Conservation (phyloP, 2,113 vertebrate species). For the Triplophysa siluroides region DNA sequence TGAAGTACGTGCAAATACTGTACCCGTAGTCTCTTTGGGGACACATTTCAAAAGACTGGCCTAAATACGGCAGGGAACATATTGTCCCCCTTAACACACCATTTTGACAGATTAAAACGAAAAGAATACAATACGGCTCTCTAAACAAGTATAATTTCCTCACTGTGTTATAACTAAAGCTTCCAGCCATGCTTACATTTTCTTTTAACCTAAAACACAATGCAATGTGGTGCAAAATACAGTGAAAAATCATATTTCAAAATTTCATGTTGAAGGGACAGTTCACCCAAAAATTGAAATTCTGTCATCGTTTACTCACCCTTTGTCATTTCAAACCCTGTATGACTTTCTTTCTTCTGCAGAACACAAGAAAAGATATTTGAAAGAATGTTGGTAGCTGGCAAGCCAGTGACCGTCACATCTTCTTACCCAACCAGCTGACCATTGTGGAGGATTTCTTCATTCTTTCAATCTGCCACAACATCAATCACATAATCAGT, state of each 20-base stretch:
- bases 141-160: not conserved
- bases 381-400: too few relatives aligned
- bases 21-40: constrained; percentile 5
- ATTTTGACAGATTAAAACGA: constrained; percentile 11
- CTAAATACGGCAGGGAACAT: constrained; percentile 2
- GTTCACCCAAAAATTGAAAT: too few relatives aligned
- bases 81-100: not conserved
- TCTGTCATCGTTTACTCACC: too few relatives aligned
- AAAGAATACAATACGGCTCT: not conserved
- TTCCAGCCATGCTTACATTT: too few relatives aligned
- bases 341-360: too few relatives aligned
- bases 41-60: constrained; percentile 30
- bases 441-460: not conserved
- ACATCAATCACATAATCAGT: too few relatives aligned
- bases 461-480: too few relatives aligned
- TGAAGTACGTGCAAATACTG: constrained; percentile 14
- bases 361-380: too few relatives aligned
- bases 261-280: not conserved
- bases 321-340: too few relatives aligned
- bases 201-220: too few relatives aligned
- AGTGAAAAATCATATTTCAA: too few relatives aligned
- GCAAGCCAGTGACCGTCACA: not conserved
- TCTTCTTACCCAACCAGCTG: not conserved
- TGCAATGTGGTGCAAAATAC: too few relatives aligned
- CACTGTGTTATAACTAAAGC: not conserved